Base-by-base conservation (phyloP, 2,113 vertebrate species). In the Chinchilla lanigera region DNA sequence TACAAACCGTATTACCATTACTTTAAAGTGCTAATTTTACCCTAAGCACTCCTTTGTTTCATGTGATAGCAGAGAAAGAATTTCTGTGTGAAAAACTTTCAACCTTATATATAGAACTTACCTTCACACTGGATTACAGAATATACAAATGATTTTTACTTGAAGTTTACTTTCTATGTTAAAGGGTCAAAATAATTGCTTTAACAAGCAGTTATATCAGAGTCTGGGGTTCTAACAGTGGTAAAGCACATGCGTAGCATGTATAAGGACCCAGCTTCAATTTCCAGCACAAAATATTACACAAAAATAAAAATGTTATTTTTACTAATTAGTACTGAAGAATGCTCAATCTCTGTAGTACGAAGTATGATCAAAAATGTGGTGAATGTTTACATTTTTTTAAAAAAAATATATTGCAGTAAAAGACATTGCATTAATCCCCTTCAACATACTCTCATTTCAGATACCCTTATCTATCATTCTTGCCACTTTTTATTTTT, bases 241-340 rank as follows among this genome's bases (percentile, higher is more conserved):
- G 16, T 26, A n/a, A 41, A 71, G 0, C 26, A 44, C 19, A 56
- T 47, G 4, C 28, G 20, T 14, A 38, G 17, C 5, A 80, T 24
- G 3, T 11, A 33, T 22, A n/a, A n/a, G 22, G 47, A 35, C 35
- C 26, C 80, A 35, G 4, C 0, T 52, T 90, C 13, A 65, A 65
- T 58, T 24, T 56, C 22, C 35, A 38, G 24, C 20, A 41, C 12
- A 28, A 41, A 63, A 80, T 78, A 14, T n/a, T 85, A 38, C 7
- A 4, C 71, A 28, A 89, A 14, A 82, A 84, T 85, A 56, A 38
- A n/a, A 88, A 94, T 26, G 69, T 8, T 86, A 81, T 28, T 89
- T 12, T 81, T 82, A 61, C 3, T 67, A 54, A 24, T 86, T 35
- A 83, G 44, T 56, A 75, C 4, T 78, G 8, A 90, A 52, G 13